A percentile compares a stretch with the other conserved stretches of the same genome.
These are phyloP conservation scores for Protaetia brevitarsis DNA, from an alignment of 1,140 invertebrate genomes.

Conservation along the genomic window DNA sequence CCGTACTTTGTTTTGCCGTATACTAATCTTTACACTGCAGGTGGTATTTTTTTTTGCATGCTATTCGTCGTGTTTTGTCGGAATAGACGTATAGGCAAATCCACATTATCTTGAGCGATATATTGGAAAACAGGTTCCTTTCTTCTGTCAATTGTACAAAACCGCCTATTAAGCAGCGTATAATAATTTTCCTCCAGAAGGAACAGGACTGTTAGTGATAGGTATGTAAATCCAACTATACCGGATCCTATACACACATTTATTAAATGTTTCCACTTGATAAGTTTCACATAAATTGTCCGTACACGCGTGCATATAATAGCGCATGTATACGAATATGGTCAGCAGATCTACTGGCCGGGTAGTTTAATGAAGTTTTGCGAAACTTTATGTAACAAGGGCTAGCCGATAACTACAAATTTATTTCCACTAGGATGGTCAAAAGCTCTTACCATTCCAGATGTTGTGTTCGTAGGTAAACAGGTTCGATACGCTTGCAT, in stretches of 20 bases:
- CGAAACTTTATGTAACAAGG: slow-evolving; percentile 8
- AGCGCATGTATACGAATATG: not conserved
- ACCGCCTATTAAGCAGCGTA: not conserved
- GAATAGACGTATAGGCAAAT: no score
- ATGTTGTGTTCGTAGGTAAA: no score
- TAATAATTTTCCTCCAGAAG: slow-evolving; percentile 1
- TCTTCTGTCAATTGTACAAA: not conserved
- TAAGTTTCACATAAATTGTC: not conserved
- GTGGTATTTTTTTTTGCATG: not conserved
- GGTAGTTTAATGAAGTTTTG: slow-evolving; percentile 12
- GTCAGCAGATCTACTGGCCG: slow-evolving; percentile 3
- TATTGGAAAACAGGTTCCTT: not conserved
- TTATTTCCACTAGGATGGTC: slow-evolving; percentile 2
- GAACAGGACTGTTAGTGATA: slow-evolving; percentile 1
- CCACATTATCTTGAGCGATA: not conserved
- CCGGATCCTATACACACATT: slow-evolving; percentile 14
- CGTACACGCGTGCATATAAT: not conserved
- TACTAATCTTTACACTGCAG: no score
- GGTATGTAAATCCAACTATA: slow-evolving; percentile 1
- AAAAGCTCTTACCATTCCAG: not conserved
- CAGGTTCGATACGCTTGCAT: no score
- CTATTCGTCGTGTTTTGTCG: not conserved
- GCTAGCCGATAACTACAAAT: slow-evolving; percentile 6
- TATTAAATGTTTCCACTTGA: slow-evolving; percentile 18
- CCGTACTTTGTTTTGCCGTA: no score